Base-by-base conservation (phyloP, 2,888 invertebrate species). In the Taphrorychus bicolor region DNA sequence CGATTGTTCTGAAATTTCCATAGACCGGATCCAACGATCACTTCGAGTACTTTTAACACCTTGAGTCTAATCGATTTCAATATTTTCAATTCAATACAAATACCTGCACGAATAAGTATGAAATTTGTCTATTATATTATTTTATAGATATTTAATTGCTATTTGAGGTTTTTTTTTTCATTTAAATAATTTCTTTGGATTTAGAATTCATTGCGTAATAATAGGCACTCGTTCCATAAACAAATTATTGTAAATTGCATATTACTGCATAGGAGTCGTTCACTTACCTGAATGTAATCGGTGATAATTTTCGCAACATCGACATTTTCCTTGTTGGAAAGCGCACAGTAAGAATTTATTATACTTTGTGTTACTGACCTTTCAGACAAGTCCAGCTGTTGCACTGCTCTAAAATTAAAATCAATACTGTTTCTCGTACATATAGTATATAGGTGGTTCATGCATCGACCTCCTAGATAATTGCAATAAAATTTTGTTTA, bases 321-420 rank as follows among this genome's bases (percentile, higher is more conserved):
- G 32, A 7, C 32, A 32, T 32, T 32, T 7, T 11, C 7, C 32
- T 32, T 1, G 7, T 7, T 1, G 11, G 9, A 9, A 32, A 3
- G 9, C 32, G 32, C 1, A 32, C 3, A 32, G 11, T 11, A 3
- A 32, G 11, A 9, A 32, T 32, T 9, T 9, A 32, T 32, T 9
- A n/a, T n/a, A n/a, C n/a, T 3, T 1, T 3, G 32, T 7, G 32
- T 32, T 32, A 45, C 45, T 51, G 51, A 51, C 51, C 51, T 51
- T 51, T 22, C 7, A 51, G 19, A 22, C n/a, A 22, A n/a, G 18
- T 17, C 5, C 45, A 17, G 14, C 45, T 32, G 32, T 7, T 32
- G 3, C 32, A 45, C 16, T 18, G 51, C 22, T 22, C 51, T 51
- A 51, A 51, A 51, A 17, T 51, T 51, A 51, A 22, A 51, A 51